These are phyloP conservation scores for Bacillus rossius DNA, from an alignment of 1,140 invertebrate species.

Conservation along the genomic window DNA sequence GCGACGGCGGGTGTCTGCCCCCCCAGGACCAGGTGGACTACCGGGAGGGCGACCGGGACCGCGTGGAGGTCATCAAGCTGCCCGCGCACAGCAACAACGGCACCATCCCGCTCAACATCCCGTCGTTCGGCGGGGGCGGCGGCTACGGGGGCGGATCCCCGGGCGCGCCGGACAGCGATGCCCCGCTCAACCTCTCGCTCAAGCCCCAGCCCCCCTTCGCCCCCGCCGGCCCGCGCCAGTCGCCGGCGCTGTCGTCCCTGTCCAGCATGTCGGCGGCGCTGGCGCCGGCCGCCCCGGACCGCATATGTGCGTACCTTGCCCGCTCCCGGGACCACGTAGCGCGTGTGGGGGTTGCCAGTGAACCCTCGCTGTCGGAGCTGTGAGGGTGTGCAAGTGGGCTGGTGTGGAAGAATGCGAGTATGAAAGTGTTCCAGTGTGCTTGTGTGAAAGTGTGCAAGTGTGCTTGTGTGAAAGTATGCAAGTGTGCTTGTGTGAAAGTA, in stretches of 20 bases:
- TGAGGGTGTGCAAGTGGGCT: too few relatives aligned
- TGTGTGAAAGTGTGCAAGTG: too few relatives aligned
- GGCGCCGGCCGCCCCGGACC: background rate
- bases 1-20: too few relatives aligned
- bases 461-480: too few relatives aligned
- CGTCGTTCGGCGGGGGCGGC: slow-evolving; percentile 8
- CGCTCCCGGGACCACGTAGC: too few relatives aligned
- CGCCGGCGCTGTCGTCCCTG: slow-evolving; percentile 20
- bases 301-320: too few relatives aligned
- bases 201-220: slow-evolving; percentile 47
- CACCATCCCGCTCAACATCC: slow-evolving; percentile 27
- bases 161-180: slow-evolving; percentile 52
- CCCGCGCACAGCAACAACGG: slow-evolving; percentile 48
- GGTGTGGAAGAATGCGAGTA: too few relatives aligned
- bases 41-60: slow-evolving; percentile 39
- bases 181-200: slow-evolving; percentile 73
- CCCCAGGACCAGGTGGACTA: background rate
- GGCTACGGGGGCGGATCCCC: slow-evolving; percentile 24
- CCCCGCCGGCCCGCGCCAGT: slow-evolving; percentile 6
- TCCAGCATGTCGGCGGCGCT: slow-evolving; percentile 6
- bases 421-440: too few relatives aligned
- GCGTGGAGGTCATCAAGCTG: slow-evolving; percentile 71
- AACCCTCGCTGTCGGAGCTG: too few relatives aligned
- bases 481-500: too few relatives aligned
- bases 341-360: too few relatives aligned